Percentiles rank a stretch among this genome's conserved stretches.
phyloP scores from a whole-genome alignment of 64 coral and sea anemone genomes.

The Pocillopora verrucosa region DNA sequence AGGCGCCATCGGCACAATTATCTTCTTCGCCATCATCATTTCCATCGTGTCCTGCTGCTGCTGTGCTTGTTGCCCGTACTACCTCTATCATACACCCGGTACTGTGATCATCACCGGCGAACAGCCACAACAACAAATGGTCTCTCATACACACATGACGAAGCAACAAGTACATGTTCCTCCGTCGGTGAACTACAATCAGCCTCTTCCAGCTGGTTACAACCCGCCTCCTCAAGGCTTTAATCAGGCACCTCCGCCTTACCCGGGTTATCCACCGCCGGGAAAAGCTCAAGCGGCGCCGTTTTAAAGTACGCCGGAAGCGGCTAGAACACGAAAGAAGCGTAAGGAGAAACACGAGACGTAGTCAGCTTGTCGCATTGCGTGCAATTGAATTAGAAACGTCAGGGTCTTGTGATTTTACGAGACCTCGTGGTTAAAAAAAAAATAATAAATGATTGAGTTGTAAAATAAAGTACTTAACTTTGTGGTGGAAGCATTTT shows the following conservation, averaged over 20 bases:
- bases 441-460: no score
- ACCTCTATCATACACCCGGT: background rate
- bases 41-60: conserved; percentile 12
- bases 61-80: conserved; percentile 48
- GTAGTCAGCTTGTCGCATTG: no score
- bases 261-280: background rate
- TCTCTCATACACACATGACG: background rate
- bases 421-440: no score
- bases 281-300: background rate
- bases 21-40: background rate
- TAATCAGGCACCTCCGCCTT: background rate
- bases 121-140: background rate
- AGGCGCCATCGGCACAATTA: background rate
- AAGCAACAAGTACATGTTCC: background rate
- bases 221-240: background rate
- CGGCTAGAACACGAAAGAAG: no score
- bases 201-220: background rate
- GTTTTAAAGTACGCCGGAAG: no score
- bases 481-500: no score
- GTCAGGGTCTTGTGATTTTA: no score
- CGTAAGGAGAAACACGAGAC: no score
- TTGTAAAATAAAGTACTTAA: no score
- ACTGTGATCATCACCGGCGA: background rate
- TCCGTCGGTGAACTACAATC: background rate
- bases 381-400: no score